Percentiles rank a stretch among this genome's conserved stretches.
Evolutionary conservation across 2,113 vertebrate genomes (phyloP).

Genomic region (Balaeniceps rex): DNA sequence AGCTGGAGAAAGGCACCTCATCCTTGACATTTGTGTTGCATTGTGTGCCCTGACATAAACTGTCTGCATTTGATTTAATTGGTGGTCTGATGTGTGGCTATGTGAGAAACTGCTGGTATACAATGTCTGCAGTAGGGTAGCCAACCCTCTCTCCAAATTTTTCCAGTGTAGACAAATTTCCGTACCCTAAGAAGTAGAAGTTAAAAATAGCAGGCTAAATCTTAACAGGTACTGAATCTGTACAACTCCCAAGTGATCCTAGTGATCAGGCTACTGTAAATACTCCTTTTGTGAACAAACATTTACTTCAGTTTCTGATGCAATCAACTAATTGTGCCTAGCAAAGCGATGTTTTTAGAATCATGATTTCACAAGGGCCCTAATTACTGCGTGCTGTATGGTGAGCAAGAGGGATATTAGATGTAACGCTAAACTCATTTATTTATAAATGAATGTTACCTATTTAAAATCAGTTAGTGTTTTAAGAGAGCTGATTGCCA

Average conservation of each 20-base stretch:
- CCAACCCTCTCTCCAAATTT: background rate
- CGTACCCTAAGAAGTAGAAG: background rate
- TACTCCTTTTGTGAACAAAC: background rate
- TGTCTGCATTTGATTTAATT: background rate
- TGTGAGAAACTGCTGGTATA: background rate
- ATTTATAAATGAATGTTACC: constrained; percentile 3
- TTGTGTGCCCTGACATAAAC: background rate
- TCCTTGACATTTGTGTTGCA: background rate
- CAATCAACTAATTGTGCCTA: background rate
- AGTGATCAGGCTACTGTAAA: background rate
- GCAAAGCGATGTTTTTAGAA: background rate
- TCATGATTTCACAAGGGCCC: background rate
- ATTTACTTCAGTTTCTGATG: background rate
- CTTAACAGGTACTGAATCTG: background rate
- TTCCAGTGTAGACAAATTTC: background rate
- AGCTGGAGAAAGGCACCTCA: background rate
- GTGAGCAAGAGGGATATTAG: background rate
- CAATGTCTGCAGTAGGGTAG: too few relatives aligned
- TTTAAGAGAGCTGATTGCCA: background rate
- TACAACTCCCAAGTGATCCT: background rate
- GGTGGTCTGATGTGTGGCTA: background rate
- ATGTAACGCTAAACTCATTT: background rate
- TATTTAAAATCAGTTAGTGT: background rate
- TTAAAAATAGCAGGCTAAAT: background rate
- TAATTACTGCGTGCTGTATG: background rate